A percentile compares a stretch with the other conserved stretches of the same genome.
Evolutionary conservation across 2,113 vertebrate species (phyloP).

Genomic region (Larimichthys polyactis): DNA sequence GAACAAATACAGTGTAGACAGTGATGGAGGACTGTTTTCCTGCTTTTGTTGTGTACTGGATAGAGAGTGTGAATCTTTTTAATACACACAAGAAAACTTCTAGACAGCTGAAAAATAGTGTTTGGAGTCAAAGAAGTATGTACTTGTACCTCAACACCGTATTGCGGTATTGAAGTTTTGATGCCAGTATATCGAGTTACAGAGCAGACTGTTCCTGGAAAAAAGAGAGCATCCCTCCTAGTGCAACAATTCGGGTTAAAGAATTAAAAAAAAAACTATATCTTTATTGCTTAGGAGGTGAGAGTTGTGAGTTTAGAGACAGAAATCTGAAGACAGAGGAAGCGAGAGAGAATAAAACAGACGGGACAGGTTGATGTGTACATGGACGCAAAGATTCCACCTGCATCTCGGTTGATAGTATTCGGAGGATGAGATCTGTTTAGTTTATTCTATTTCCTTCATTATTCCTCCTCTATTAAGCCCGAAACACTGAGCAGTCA

Average conservation of each 20-base stretch:
- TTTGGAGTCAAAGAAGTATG: neutral
- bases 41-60: constrained; percentile 15
- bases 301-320: neutral
- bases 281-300: neutral
- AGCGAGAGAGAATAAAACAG: constrained; percentile 11
- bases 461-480: constrained; percentile 53
- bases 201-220: neutral
- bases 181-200: neutral
- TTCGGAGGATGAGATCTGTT: constrained; percentile 14
- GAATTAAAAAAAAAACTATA: too few species aligned
- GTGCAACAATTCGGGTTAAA: neutral
- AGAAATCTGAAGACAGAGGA: neutral
- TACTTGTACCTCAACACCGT: neutral
- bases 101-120: neutral
- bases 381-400: constrained; percentile 30
- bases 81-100: neutral
- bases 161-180: neutral
- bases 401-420: constrained; percentile 12
- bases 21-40: neutral
- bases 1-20: neutral
- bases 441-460: constrained; percentile 52
- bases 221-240: neutral
- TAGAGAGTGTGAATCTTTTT: constrained; percentile 10
- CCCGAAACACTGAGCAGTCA: constrained; percentile 37
- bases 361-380: constrained; percentile 23